These are phyloP conservation scores for Plumapathes pennacea DNA, from an alignment of 92 coral and sea anemone genomes.

Conservation along the genomic window DNA sequence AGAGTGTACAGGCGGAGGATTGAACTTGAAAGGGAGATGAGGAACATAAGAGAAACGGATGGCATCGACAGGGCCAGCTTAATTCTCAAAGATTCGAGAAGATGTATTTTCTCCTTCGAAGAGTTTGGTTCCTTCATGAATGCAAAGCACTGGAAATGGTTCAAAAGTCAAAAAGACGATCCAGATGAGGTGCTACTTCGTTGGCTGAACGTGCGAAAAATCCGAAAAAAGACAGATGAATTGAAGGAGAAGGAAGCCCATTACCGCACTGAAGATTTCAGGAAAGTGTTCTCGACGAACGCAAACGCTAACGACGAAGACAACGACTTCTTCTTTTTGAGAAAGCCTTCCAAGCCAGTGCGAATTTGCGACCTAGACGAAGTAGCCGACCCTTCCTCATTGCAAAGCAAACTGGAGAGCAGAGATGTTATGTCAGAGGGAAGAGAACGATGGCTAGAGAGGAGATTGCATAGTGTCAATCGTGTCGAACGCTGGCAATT, in stretches of 20 bases:
- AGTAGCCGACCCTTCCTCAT: conserved; percentile 2
- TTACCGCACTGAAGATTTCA: conserved; percentile 10
- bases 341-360: neutral
- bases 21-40: neutral
- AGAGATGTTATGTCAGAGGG: conserved; percentile 5
- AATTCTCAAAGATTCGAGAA: conserved; percentile 1
- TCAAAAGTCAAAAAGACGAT: conserved; percentile 1
- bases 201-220: conserved; percentile 16
- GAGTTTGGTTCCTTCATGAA: conserved; percentile 1
- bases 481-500: conserved; percentile 77
- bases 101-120: conserved; percentile 25
- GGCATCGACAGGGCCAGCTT: neutral
- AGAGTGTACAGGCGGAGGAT: neutral
- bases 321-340: neutral
- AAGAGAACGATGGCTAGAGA: conserved; percentile 2
- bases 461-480: neutral
- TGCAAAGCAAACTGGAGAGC: conserved; percentile 8
- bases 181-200: conserved; percentile 6
- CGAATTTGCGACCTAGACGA: conserved; percentile 2
- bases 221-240: neutral
- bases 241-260: neutral
- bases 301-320: conserved; percentile 9
- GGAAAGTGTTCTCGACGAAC: neutral
- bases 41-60: neutral
- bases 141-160: conserved; percentile 49